phyloP scores from a whole-genome alignment of 1,140 invertebrate species.

The Plutomurus gul region DNA sequence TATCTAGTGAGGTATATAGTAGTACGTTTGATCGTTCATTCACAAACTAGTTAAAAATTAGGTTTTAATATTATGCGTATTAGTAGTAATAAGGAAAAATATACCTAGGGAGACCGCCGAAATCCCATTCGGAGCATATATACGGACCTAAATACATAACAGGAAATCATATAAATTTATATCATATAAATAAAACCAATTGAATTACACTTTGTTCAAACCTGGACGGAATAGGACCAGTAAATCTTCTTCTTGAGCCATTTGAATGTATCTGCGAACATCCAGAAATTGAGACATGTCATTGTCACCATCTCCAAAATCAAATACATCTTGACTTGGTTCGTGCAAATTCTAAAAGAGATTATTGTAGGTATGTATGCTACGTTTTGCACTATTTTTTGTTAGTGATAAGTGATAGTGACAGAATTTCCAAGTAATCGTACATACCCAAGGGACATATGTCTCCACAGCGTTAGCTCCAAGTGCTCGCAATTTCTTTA shows the following conservation, averaged over 20 bases:
- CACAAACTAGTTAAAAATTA: no score
- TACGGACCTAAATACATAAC: no score
- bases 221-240: slow-evolving; percentile 54
- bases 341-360: slow-evolving; percentile 48
- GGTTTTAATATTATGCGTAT: neutral
- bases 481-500: slow-evolving; percentile 62
- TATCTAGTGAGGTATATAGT: no score
- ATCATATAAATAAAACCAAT: no score
- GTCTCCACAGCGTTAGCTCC: slow-evolving; percentile 60
- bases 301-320: slow-evolving; percentile 53
- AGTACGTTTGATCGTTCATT: no score
- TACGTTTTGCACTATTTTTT: no score
- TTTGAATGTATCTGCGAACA: slow-evolving; percentile 54
- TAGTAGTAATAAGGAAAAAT: neutral
- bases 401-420: no score
- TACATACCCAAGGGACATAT: slow-evolving; percentile 48
- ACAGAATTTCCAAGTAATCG: no score
- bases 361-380: no score
- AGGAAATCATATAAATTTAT: no score
- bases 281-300: slow-evolving; percentile 53
- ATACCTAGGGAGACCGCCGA: slow-evolving; percentile 57
- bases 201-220: no score
- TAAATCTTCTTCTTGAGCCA: slow-evolving; percentile 58
- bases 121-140: slow-evolving; percentile 66
- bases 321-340: slow-evolving; percentile 34